Base-by-base conservation (phyloP, 2,797 vertebrate genomes). In the Hephaestus fuliginosus region DNA sequence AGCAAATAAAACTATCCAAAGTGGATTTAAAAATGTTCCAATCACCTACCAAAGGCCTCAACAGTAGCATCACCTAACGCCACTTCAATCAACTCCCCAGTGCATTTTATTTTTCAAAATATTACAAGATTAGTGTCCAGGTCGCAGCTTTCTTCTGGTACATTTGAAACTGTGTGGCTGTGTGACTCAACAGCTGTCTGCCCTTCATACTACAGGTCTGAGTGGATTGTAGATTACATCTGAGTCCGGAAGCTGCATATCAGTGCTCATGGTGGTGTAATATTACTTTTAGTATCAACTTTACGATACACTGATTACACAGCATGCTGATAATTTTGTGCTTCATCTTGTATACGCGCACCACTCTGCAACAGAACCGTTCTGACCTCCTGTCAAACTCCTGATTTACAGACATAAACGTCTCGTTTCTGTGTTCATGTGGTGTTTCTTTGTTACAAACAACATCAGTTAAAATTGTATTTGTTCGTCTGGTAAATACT, bases 231-330 rank as follows among this genome's bases (percentile, higher is more conserved):
- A 49, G 20, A 57, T 58, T 70, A 33, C 3, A 56, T 71, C 30
- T 17, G 10, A 39, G 46, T 15, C n/a, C 15, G 3, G 15, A 15
- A 20, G 49, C 36, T 1, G 33, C 60, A 60, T 41, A 15, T 66
- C 15, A 25, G 10, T 41, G 53, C 22, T 58, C n/a, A 49, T 9
- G 52, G 14, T 14, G 30, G 41, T 74, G 43, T 25, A 8, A 28
- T 65, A 74, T 57, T 57, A 49, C 33, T 41, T 39, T n/a, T 4
- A 10, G 25, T 66, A 56, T 56, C 61, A 39, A 48, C 36, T 25
- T 41, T n/a, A 28, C 22, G 52, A 13, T 7, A 74, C 28, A 64
- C 9, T 46, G 14, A 48, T 48, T 13, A 66, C 30, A 66, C 15
- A 20, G 15, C 17, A 25, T 22, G 25, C 46, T 33, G 33, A 60